Percentiles rank a stretch among this genome's conserved stretches.
These are phyloP conservation scores for Calameuta pallipes DNA, from an alignment of 2,888 invertebrate species.

Conservation along the genomic window DNA sequence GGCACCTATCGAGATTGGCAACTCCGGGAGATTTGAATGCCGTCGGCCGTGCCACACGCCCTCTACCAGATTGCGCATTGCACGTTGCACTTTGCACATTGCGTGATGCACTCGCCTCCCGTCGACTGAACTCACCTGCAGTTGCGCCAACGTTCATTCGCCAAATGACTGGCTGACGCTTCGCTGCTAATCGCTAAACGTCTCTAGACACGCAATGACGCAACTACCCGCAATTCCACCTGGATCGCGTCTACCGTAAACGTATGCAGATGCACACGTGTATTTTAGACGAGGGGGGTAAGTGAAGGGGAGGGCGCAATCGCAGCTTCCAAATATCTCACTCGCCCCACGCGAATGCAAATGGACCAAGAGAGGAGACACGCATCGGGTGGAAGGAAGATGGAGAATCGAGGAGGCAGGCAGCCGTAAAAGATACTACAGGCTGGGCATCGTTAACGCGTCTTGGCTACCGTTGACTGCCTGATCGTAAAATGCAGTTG, in stretches of 20 bases:
- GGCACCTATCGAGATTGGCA: background rate
- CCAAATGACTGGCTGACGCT: conserved; percentile 20
- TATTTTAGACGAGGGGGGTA: background rate
- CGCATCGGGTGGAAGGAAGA: background rate
- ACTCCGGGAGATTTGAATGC: background rate
- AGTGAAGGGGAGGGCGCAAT: background rate
- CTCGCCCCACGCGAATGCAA: background rate
- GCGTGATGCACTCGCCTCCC: background rate
- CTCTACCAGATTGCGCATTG: background rate
- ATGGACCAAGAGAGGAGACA: background rate
- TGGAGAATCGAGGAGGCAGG: background rate
- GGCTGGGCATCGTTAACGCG: conserved; percentile 29
- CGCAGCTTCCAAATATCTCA: background rate
- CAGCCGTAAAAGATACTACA: background rate
- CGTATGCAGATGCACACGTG: background rate
- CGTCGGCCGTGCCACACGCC: background rate
- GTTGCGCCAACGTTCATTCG: conserved; percentile 15
- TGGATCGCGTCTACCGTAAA: background rate
- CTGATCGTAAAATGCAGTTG: conserved; percentile 33
- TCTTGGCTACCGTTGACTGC: conserved; percentile 29
- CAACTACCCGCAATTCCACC: conserved; percentile 17
- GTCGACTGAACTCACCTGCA: background rate
- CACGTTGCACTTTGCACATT: no score
- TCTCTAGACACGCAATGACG: conserved; percentile 31
- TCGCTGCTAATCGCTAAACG: conserved; percentile 34